phyloP scores from a whole-genome alignment of 2,113 vertebrate species.

The Anarrhichthys ocellatus region DNA sequence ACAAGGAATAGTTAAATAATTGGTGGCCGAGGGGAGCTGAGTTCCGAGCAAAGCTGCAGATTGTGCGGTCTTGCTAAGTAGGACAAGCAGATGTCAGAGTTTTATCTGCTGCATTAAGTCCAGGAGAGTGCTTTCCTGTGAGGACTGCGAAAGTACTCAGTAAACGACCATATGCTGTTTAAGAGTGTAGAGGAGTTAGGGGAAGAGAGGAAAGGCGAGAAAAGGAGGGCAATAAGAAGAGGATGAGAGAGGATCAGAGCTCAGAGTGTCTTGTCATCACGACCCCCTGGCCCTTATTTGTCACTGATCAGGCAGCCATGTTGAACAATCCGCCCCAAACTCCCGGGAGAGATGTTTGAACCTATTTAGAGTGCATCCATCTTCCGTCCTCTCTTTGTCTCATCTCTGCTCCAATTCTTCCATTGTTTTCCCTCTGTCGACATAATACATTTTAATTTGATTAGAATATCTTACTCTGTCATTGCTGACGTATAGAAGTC shows the following conservation, averaged over 20 bases:
- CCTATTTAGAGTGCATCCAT: constrained; percentile 22
- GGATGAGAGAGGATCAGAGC: constrained; percentile 33
- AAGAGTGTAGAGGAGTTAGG: constrained; percentile 38
- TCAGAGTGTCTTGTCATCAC: constrained; percentile 34
- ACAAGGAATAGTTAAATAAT: constrained; percentile 22
- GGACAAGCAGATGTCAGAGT: constrained; percentile 81
- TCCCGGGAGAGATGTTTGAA: constrained; percentile 40
- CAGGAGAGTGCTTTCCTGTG: constrained; percentile 74
- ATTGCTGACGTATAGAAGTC: constrained; percentile 10
- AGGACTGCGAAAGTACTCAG: constrained; percentile 54
- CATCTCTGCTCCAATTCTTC: not conserved
- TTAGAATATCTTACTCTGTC: not conserved
- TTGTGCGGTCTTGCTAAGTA: constrained; percentile 74
- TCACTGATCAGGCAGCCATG: constrained; percentile 50
- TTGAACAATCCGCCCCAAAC: constrained; percentile 33
- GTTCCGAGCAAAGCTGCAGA: constrained; percentile 63
- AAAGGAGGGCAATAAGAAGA: constrained; percentile 18
- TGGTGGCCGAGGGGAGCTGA: constrained; percentile 23
- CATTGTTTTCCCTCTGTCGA: constrained; percentile 1
- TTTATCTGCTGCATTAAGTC: constrained; percentile 79
- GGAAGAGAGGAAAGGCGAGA: constrained; percentile 8
- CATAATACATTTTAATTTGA: constrained; percentile 18
- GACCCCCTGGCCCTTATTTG: constrained; percentile 28
- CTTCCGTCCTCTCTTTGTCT: constrained; percentile 16
- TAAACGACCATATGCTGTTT: constrained; percentile 72